phyloP scores from a whole-genome alignment of 2,797 vertebrate genomes.

The Pogonophryne albipinna region DNA sequence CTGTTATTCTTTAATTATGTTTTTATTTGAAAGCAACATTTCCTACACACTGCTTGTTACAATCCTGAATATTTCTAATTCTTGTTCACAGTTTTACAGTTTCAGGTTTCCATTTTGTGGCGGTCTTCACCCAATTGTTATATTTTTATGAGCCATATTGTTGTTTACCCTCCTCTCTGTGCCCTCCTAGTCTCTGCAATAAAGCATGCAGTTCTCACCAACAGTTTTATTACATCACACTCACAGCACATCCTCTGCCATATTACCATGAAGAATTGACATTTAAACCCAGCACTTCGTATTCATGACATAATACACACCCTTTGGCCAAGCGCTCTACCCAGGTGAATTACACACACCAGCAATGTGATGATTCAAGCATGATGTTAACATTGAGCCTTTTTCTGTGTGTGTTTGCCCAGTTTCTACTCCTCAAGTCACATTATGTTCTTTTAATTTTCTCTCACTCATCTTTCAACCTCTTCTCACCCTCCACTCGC shows the following conservation, averaged over 20 bases:
- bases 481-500: slow-evolving; percentile 31
- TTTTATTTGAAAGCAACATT: slow-evolving; percentile 1
- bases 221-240: slow-evolving; percentile 18
- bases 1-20: neutral
- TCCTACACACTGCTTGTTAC: neutral
- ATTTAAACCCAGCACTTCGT: slow-evolving; percentile 30
- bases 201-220: neutral
- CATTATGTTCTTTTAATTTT: slow-evolving; percentile 41
- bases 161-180: neutral
- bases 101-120: neutral
- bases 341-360: slow-evolving; percentile 41
- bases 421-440: slow-evolving; percentile 47
- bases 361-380: slow-evolving; percentile 42
- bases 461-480: slow-evolving; percentile 42
- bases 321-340: slow-evolving; percentile 27
- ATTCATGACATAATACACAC: slow-evolving; percentile 33
- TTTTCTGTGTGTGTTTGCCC: slow-evolving; percentile 42
- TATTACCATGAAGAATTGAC: slow-evolving; percentile 18
- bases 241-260: neutral
- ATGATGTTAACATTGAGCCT: slow-evolving; percentile 27
- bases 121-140: neutral
- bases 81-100: neutral
- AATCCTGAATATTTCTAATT: neutral
- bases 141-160: neutral
- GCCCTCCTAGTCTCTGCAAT: neutral